Percentiles rank a stretch among this genome's conserved stretches.
phyloP scores from a whole-genome alignment of 2,113 vertebrate genomes.

The Coturnix japonica region DNA sequence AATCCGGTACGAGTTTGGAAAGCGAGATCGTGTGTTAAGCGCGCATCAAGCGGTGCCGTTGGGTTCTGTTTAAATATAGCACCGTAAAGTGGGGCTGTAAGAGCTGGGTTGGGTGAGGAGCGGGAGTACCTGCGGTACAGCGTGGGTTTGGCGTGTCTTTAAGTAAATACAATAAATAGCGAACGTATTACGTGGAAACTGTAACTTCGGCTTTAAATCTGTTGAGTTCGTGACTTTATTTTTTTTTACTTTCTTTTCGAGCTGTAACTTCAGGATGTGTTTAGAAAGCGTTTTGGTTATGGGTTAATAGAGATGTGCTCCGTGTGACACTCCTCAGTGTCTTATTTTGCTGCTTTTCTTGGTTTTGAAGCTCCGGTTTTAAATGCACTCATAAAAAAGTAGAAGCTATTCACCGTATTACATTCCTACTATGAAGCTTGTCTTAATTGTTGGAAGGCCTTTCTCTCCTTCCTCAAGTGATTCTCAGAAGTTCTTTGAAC shows the following conservation, averaged over 20 bases:
- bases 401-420: neutral
- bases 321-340: neutral
- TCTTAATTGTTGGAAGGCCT: slow-evolving; percentile 53
- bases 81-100: neutral
- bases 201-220: neutral
- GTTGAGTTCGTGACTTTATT: neutral
- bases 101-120: neutral
- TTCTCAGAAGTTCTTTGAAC: slow-evolving; percentile 64
- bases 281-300: neutral
- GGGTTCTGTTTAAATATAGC: accelerated
- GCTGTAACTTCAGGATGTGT: neutral
- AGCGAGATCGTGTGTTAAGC: neutral
- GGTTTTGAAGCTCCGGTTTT: neutral
- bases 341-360: neutral
- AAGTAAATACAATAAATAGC: accelerated
- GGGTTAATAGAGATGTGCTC: neutral
- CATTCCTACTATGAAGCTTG: neutral
- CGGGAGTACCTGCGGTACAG: neutral
- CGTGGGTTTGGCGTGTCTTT: accelerated
- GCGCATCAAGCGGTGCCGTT: neutral
- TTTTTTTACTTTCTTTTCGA: slow-evolving; percentile 36
- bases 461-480: slow-evolving; percentile 49
- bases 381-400: neutral
- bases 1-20: neutral
- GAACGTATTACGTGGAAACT: accelerated